Evolutionary conservation across 2,797 vertebrate species (phyloP), one percentile per base, ranked within the genome.

Genomic region (Urocyon cinereoargenteus): DNA sequence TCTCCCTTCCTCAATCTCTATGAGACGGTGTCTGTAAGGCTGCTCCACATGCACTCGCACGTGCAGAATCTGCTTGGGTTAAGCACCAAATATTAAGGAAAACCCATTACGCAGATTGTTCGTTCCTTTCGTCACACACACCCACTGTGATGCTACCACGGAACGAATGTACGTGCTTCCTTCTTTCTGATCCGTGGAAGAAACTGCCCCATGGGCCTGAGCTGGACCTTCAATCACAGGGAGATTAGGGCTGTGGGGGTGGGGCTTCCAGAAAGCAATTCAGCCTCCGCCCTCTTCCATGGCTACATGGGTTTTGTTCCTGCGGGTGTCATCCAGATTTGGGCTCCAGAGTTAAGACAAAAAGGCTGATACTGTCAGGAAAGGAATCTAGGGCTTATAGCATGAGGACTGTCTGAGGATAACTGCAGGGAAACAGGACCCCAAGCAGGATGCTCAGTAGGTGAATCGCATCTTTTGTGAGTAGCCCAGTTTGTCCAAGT

Each of bases 401-500:
- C 55, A 31, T 53, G 72, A 73, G 72, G 59, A 79, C n/a, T 51
- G 36, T 59, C 22, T 53, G 22, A 57, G 66, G 75, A 53, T 18
- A 36, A 7, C 0, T 6, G 77, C 62, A 72, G 36, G 53, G 77
- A 73, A 84, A 75, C 45, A 75, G 45, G 45, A 61, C 57, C 64
- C 19, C 5, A 31, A 73, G 45, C 26, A 75, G 24, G 15, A 45
- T 3, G 40, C 31, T 98, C 97, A 99, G 97, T 99, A 99, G 93
- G 98, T 98, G 91, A 99, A 99, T 64, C 99, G 99, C 98, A 98
- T 99, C 97, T 99, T 98, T 82, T 95, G 98, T 1, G 98, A 79
- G 96, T 99, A 99, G 66, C 99, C 99, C 31, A 99, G 98, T 97
- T 99, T 99, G 96, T 99, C 99, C 98, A 99, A 98, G 98, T 99